These are phyloP conservation scores for Thamnophis sirtalis DNA, from an alignment of 2,113 vertebrate species.

Conservation along the genomic window DNA sequence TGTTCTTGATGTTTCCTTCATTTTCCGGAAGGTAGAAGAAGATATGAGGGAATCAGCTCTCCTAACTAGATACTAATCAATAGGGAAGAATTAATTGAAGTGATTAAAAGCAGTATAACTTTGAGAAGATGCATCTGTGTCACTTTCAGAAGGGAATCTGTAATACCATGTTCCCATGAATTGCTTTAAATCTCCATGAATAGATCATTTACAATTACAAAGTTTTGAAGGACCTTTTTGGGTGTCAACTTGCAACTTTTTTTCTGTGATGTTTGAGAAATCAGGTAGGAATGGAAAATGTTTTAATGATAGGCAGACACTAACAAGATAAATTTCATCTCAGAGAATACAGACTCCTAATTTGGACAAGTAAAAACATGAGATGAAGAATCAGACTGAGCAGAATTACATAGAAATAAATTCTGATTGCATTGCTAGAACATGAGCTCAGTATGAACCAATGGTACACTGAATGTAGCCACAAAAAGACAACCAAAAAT, in stretches of 20 bases:
- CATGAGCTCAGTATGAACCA: neutral
- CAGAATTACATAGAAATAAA: neutral
- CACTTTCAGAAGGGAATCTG: neutral
- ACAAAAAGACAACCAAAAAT: neutral
- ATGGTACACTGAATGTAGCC: neutral
- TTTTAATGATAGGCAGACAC: neutral
- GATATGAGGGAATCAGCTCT: neutral
- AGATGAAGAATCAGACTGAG: neutral
- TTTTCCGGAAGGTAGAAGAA: neutral
- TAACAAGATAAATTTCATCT: neutral
- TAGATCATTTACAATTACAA: neutral
- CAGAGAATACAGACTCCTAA: neutral
- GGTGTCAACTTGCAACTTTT: neutral
- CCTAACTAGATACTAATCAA: neutral
- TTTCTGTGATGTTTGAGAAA: neutral
- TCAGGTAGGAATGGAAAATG: neutral
- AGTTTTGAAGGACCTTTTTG: neutral
- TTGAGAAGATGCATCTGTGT: neutral
- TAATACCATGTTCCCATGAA: neutral
- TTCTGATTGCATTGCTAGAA: neutral
- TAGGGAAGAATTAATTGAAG: neutral
- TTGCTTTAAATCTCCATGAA: neutral
- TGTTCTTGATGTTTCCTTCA: neutral
- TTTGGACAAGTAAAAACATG: neutral
- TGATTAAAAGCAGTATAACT: neutral